Conservation (phyloP, 2,113 vertebrate species). For the Salvator merianae region DNA sequence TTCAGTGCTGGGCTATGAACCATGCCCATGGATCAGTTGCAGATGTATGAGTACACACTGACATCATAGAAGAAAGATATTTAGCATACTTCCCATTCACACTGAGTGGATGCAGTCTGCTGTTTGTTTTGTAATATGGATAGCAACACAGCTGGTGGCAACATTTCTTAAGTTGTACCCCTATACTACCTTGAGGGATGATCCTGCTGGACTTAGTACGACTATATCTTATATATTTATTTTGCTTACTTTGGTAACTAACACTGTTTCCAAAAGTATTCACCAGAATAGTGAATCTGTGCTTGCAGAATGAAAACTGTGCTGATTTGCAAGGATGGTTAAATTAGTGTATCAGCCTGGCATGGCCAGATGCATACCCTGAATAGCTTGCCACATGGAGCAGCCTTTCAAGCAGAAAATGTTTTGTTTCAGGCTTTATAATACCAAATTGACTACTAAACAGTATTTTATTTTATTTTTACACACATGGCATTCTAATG, state of each 20-base stretch:
- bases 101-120: background rate
- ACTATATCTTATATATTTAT: background rate
- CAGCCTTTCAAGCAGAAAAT: background rate
- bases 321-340: background rate
- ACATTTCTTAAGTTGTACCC: background rate
- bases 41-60: background rate
- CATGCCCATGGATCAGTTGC: background rate
- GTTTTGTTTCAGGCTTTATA: background rate
- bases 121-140: background rate
- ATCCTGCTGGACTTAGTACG: background rate
- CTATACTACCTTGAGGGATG: background rate
- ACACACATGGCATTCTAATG: background rate
- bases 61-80: background rate
- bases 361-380: background rate
- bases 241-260: background rate
- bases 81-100: background rate
- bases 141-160: background rate
- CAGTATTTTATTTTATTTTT: background rate
- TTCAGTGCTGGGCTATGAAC: background rate
- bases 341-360: background rate
- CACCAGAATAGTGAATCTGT: background rate
- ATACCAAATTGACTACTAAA: background rate
- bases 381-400: background rate
- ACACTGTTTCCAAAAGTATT: background rate
- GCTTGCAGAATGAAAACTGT: background rate